Evolutionary conservation across 1,140 invertebrate species (phyloP).

Genomic region (Drosophila fuyamai): DNA sequence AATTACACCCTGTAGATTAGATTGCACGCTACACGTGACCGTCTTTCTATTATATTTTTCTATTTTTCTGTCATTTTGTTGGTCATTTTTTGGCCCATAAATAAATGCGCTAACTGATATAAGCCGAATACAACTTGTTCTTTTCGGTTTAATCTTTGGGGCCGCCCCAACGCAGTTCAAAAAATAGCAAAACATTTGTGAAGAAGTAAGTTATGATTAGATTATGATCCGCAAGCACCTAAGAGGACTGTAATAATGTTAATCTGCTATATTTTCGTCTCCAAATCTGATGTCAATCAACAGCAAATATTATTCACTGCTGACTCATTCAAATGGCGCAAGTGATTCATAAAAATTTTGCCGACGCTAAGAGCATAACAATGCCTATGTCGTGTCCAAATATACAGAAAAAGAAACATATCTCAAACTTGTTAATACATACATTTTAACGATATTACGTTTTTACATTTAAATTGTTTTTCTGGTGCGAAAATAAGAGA

Average conservation of each 20-base stretch:
- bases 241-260: slow-evolving; percentile 6
- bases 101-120: slow-evolving; percentile 17
- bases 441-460: no score
- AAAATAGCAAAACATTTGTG: neutral
- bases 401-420: neutral
- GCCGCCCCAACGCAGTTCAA: neutral
- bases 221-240: neutral
- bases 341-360: slow-evolving; percentile 25
- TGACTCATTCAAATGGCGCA: slow-evolving; percentile 18
- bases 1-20: slow-evolving; percentile 35
- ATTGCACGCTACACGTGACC: slow-evolving; percentile 32
- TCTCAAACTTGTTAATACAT: neutral
- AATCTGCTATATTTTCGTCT: slow-evolving; percentile 12
- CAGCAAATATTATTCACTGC: slow-evolving; percentile 15
- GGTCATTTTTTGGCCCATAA: slow-evolving; percentile 20
- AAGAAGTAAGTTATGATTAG: slow-evolving; percentile 2
- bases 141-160: slow-evolving; percentile 22
- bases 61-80: slow-evolving; percentile 21
- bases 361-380: slow-evolving; percentile 36
- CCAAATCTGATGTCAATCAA: slow-evolving; percentile 20
- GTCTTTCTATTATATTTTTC: slow-evolving; percentile 13
- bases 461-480: no score
- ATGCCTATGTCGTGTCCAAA: slow-evolving; percentile 10
- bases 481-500: no score
- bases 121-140: slow-evolving; percentile 37